phyloP scores from a whole-genome alignment of 1,140 invertebrate genomes.

The Nymphalis io region DNA sequence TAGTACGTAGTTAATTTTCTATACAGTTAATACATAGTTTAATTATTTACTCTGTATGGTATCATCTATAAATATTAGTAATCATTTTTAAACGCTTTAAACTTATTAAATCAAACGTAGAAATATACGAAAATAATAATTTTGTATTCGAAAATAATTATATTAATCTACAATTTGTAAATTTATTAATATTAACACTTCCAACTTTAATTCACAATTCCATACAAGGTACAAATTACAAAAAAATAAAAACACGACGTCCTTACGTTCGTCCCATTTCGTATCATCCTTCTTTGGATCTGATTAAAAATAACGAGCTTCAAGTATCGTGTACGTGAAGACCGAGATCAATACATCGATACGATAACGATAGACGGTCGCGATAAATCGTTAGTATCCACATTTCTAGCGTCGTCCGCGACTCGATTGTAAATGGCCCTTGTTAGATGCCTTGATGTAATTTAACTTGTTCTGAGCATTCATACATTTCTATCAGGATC shows the following conservation, averaged over 20 bases:
- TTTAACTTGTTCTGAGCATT: not conserved
- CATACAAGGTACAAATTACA: not conserved
- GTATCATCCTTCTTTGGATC: constrained; percentile 35
- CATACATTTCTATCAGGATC: not conserved
- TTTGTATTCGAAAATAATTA: too few relatives aligned
- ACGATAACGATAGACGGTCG: constrained; percentile 11
- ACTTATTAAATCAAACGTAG: too few relatives aligned
- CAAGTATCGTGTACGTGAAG: constrained; percentile 17
- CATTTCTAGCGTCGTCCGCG: constrained; percentile 12
- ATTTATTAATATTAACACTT: not conserved
- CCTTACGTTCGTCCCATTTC: constrained; percentile 28
- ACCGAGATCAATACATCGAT: constrained; percentile 14
- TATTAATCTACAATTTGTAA: too few relatives aligned
- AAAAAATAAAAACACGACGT: constrained; percentile 19
- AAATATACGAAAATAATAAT: too few relatives aligned
- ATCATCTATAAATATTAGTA: too few relatives aligned
- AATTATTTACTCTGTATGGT: too few relatives aligned
- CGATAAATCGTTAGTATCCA: constrained; percentile 27
- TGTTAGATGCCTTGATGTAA: not conserved
- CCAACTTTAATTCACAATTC: not conserved
- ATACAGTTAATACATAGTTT: not conserved
- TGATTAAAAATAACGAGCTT: constrained; percentile 44
- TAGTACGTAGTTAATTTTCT: not conserved
- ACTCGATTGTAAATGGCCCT: constrained; percentile 4
- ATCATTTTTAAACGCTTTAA: too few relatives aligned